Percentiles rank a stretch among this genome's conserved stretches.
These are phyloP conservation scores for Hecatera dysodea DNA, from an alignment of 2,888 invertebrate species.

Conservation along the genomic window DNA sequence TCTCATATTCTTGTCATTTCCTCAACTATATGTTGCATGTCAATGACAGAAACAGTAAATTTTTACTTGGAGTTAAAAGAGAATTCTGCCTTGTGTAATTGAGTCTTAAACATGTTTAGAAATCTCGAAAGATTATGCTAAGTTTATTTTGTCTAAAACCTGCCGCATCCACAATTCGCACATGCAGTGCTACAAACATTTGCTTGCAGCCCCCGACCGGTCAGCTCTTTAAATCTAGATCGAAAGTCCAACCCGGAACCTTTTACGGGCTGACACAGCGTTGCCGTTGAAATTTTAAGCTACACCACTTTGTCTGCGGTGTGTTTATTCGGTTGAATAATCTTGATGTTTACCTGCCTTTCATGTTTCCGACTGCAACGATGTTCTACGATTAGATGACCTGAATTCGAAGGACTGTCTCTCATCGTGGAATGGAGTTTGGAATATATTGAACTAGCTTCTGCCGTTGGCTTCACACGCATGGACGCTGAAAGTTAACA, in stretches of 20 bases:
- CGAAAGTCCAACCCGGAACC: slow-evolving; percentile 65
- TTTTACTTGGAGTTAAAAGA: too few species aligned
- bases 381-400: slow-evolving; percentile 7
- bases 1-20: too few species aligned
- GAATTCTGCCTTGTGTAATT: too few species aligned
- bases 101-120: too few species aligned
- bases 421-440: too few species aligned
- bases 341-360: slow-evolving; percentile 59
- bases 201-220: slow-evolving; percentile 67
- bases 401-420: slow-evolving; percentile 11
- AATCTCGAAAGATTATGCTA: not conserved
- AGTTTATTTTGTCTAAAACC: not conserved
- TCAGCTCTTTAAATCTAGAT: slow-evolving; percentile 73
- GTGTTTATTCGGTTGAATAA: slow-evolving; percentile 63
- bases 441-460: not conserved
- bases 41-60: too few species aligned
- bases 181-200: slow-evolving; percentile 62
- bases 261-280: slow-evolving; percentile 70
- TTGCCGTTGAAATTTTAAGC: slow-evolving; percentile 64
- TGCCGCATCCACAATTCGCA: slow-evolving; percentile 39
- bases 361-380: slow-evolving; percentile 44
- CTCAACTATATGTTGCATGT: too few species aligned
- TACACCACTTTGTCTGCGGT: slow-evolving; percentile 57
- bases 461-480: not conserved
- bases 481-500: too few species aligned